Evolutionary conservation across 2,888 invertebrate species (phyloP).

Genomic region (Dryococelus australis): DNA sequence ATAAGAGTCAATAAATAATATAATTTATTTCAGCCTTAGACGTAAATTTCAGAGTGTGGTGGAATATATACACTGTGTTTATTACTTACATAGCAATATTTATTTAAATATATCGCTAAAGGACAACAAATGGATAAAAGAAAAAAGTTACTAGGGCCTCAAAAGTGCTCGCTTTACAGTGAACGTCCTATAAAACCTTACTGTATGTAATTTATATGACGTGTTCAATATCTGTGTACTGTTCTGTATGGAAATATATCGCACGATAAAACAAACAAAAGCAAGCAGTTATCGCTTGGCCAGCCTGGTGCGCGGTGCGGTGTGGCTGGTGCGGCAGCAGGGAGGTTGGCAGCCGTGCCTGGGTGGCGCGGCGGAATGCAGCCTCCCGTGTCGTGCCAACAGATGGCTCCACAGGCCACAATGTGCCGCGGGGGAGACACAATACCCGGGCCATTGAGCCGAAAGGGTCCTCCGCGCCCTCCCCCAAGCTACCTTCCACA

Average conservation of each 20-base stretch:
- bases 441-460: background rate
- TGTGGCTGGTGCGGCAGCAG: slow-evolving; percentile 18
- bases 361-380: slow-evolving; percentile 24
- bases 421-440: background rate
- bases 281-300: too few species aligned
- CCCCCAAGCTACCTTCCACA: background rate
- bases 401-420: slow-evolving; percentile 30
- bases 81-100: too few species aligned
- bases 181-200: too few species aligned
- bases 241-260: background rate
- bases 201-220: background rate
- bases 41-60: too few species aligned
- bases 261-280: too few species aligned
- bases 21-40: too few species aligned
- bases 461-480: background rate
- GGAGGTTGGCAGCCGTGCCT: background rate
- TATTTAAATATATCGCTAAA: too few species aligned
- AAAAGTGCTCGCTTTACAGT: too few species aligned
- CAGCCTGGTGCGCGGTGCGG: background rate
- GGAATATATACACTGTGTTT: too few species aligned
- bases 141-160: too few species aligned
- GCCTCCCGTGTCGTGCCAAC: slow-evolving; percentile 11
- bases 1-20: too few species aligned
- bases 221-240: background rate
- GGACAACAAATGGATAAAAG: too few species aligned